Percentiles rank a stretch among this genome's conserved stretches.
Evolutionary conservation across 2,797 vertebrate species (phyloP).

Genomic region (Pseudochirops cupreus): DNA sequence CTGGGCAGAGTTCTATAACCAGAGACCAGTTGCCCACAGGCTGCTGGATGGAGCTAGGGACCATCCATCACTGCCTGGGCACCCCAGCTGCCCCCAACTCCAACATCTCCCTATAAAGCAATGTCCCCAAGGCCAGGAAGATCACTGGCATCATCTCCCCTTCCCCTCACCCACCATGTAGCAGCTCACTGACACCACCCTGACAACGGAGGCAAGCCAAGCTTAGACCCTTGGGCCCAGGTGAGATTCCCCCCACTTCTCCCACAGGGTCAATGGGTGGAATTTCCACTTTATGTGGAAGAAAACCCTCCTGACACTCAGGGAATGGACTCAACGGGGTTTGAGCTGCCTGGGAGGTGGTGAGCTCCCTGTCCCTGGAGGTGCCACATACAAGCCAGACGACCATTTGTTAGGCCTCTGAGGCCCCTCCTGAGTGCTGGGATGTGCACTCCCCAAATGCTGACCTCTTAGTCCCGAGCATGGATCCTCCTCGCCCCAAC

Average conservation of each 20-base stretch:
- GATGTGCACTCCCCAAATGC: not conserved
- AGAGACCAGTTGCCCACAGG: not conserved
- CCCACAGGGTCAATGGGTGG: not conserved
- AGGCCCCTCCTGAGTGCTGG: not conserved
- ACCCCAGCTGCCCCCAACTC: accelerated
- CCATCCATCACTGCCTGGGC: too few species aligned
- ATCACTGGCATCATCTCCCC: not conserved
- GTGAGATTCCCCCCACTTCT: not conserved
- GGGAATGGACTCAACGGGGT: not conserved
- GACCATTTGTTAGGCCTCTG: not conserved
- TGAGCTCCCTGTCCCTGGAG: not conserved
- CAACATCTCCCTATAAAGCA: too few species aligned
- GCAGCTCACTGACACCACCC: not conserved
- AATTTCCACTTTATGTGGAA: not conserved
- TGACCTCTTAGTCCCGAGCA: conserved; percentile 97
- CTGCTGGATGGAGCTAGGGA: not conserved
- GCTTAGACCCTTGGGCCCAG: not conserved
- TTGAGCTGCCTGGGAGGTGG: not conserved
- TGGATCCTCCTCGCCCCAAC: conserved; percentile 95
- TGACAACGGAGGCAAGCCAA: not conserved
- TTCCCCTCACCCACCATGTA: not conserved
- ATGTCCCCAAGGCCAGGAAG: not conserved
- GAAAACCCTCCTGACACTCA: not conserved
- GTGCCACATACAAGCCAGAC: not conserved
- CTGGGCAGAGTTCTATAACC: conserved; percentile 91